Evolutionary conservation across 2,797 vertebrate genomes (phyloP).

Genomic region (Acestrorhynchus altus): DNA sequence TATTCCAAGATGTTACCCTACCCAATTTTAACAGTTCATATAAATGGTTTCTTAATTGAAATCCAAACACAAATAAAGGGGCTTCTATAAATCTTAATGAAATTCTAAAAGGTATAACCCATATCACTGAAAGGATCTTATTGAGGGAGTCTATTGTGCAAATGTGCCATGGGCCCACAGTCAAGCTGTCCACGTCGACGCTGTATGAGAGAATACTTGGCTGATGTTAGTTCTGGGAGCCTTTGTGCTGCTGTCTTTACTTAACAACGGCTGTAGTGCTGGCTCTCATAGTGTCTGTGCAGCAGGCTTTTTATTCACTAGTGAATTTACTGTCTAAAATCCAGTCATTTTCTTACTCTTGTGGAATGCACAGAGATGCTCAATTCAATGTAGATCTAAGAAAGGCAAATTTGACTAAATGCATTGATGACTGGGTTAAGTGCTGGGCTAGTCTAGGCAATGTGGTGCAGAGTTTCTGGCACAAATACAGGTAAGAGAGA

Average conservation of each 20-base stretch:
- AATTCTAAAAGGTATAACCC: constrained; percentile 23
- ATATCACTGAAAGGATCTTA: constrained; percentile 26
- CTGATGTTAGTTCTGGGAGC: constrained; percentile 20
- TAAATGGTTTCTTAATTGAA: neutral
- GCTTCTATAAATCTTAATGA: constrained; percentile 3
- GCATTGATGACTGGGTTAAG: constrained; percentile 6
- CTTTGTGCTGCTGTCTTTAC: constrained; percentile 36
- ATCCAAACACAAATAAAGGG: neutral
- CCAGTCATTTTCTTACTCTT: constrained; percentile 4
- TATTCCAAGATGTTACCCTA: constrained; percentile 3
- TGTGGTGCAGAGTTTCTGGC: constrained; percentile 16
- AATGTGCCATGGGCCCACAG: constrained; percentile 52
- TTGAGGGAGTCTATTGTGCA: constrained; percentile 41
- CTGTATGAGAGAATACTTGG: constrained; percentile 54
- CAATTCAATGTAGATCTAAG: constrained; percentile 2
- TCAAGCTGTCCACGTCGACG: constrained; percentile 63
- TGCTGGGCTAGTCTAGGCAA: constrained; percentile 23
- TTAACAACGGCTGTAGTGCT: constrained; percentile 41
- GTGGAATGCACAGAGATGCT: constrained; percentile 5
- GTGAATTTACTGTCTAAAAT: constrained; percentile 9
- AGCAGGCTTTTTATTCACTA: constrained; percentile 36
- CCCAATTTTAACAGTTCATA: neutral
- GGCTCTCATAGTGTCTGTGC: constrained; percentile 37
- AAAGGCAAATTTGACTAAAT: neutral
- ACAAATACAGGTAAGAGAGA: neutral